Evolutionary conservation across 2,797 vertebrate species (phyloP).

Genomic region (Pitangus sulphuratus): DNA sequence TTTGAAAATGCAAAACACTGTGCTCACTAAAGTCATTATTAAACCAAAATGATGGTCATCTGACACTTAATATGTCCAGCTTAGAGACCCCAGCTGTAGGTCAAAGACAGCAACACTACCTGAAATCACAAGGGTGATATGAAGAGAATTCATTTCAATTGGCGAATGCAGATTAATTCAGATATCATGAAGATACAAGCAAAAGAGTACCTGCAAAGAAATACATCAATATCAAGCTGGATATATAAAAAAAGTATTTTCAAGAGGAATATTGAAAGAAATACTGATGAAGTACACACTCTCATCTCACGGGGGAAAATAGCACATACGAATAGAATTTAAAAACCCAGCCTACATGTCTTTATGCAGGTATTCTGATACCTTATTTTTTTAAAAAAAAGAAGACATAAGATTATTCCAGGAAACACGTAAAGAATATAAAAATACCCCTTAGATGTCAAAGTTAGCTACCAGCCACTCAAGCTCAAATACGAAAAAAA

Average conservation of each 20-base stretch:
- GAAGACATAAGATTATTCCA: neutral
- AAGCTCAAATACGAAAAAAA: neutral
- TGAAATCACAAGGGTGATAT: neutral
- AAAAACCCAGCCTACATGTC: fast-evolving
- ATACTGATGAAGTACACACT: neutral
- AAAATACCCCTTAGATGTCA: neutral
- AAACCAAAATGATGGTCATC: neutral
- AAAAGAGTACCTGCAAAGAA: neutral
- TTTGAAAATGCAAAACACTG: neutral
- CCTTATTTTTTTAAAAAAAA: neutral
- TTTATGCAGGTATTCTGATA: neutral
- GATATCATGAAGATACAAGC: neutral
- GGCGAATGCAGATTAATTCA: neutral
- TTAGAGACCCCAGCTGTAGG: neutral
- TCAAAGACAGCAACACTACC: neutral
- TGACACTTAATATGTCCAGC: neutral
- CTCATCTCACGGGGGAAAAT: neutral
- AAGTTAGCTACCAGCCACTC: neutral
- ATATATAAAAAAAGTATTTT: neutral
- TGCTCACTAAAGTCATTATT: neutral
- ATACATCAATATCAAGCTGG: neutral
- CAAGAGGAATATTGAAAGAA: neutral
- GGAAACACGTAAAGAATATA: neutral
- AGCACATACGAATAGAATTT: neutral
- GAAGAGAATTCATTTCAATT: neutral